Evolutionary conservation across 2,888 invertebrate species (phyloP).

Genomic region (Luffia ferchaultella): DNA sequence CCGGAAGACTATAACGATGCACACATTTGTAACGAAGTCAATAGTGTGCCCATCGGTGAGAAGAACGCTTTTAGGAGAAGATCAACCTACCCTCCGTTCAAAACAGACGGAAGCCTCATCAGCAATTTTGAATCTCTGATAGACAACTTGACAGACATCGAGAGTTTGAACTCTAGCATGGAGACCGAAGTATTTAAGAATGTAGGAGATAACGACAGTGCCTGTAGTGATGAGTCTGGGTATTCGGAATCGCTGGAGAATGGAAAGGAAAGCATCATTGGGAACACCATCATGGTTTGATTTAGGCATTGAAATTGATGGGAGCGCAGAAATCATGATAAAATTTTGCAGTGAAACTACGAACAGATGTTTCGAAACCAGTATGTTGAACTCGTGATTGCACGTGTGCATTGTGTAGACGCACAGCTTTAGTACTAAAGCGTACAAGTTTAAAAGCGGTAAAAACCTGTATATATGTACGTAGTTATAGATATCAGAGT

Average conservation of each 20-base stretch:
- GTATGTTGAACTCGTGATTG: no score
- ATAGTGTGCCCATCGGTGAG: conserved; percentile 56
- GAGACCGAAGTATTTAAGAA: conserved; percentile 59
- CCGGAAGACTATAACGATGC: conserved; percentile 13
- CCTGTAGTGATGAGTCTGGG: conserved; percentile 90
- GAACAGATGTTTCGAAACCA: no score
- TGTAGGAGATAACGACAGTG: conserved; percentile 76
- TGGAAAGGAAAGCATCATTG: conserved; percentile 54
- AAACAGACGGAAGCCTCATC: conserved; percentile 30
- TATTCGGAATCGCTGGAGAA: conserved; percentile 80
- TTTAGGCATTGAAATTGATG: no score
- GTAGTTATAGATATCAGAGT: no score
- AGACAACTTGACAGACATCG: conserved; percentile 45
- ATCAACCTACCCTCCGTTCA: conserved; percentile 52
- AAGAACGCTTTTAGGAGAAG: conserved; percentile 45
- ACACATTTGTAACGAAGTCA: conserved; percentile 37
- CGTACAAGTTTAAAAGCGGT: no score
- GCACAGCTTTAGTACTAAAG: no score
- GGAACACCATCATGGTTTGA: conserved; percentile 58
- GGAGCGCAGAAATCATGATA: no score
- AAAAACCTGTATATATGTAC: no score
- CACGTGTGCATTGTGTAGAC: no score
- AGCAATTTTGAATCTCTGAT: conserved; percentile 43
- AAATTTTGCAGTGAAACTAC: no score
- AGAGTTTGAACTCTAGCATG: conserved; percentile 43